Percentiles rank a stretch among this genome's conserved stretches.
These are phyloP conservation scores for Coptodon bakossiorum DNA, from an alignment of 2,113 vertebrate species.

Conservation along the genomic window DNA sequence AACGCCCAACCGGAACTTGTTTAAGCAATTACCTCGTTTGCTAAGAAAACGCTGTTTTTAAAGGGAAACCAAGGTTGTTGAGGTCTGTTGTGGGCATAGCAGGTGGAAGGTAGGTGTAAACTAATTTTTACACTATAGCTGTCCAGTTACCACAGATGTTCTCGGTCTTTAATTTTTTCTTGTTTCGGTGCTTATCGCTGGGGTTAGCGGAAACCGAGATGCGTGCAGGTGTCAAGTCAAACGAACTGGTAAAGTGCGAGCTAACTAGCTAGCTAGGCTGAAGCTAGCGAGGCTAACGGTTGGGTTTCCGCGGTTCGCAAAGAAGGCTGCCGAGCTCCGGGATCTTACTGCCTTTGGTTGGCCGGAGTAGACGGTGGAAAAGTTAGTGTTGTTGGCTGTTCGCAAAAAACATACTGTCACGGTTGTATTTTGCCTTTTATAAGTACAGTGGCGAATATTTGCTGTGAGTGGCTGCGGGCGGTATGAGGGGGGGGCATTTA, in stretches of 20 bases:
- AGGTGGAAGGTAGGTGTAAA: slow-evolving; percentile 47
- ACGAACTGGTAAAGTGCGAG: slow-evolving; percentile 34
- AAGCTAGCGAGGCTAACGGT: slow-evolving; percentile 48
- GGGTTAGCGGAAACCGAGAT: slow-evolving; percentile 16
- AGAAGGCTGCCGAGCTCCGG: neutral
- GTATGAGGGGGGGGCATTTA: neutral
- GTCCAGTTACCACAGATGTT: accelerated
- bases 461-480: neutral
- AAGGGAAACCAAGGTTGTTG: slow-evolving; percentile 72
- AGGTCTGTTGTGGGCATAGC: slow-evolving; percentile 42
- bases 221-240: slow-evolving; percentile 26
- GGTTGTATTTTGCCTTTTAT: neutral
- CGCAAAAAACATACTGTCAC: neutral
- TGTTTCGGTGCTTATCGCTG: neutral
- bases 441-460: neutral
- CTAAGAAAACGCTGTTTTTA: slow-evolving; percentile 48
- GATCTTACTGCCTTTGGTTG: neutral
- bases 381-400: neutral
- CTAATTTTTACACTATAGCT: neutral
- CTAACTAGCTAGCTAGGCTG: slow-evolving; percentile 27
- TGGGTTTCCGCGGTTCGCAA: neutral
- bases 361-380: neutral
- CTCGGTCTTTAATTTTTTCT: neutral
- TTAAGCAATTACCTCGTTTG: neutral
- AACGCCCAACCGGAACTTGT: slow-evolving; percentile 4